Evolutionary conservation across 92 coral and sea anemone genomes (phyloP).

Genomic region (Epizoanthus ramosus): DNA sequence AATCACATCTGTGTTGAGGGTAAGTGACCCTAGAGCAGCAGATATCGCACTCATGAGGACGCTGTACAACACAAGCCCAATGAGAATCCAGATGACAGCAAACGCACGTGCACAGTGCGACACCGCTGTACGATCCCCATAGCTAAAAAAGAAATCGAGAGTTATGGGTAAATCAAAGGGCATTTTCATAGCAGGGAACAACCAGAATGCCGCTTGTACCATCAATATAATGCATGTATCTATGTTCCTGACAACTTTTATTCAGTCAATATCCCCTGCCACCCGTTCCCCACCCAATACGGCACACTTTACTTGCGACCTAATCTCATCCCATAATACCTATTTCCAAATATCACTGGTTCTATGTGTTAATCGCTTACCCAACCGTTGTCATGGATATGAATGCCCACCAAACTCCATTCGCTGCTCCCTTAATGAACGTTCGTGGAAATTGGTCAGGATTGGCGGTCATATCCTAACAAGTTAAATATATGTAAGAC

Average conservation of each 20-base stretch:
- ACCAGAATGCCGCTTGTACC: background rate
- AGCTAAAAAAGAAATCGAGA: slow-evolving; percentile 17
- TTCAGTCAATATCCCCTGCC: too few species aligned
- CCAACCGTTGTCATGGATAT: slow-evolving; percentile 71
- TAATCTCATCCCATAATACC: too few species aligned
- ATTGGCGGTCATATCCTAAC: slow-evolving; percentile 45
- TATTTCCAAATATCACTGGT: background rate
- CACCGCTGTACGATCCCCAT: slow-evolving; percentile 56
- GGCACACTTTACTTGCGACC: background rate
- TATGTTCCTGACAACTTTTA: too few species aligned
- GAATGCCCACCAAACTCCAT: slow-evolving; percentile 66
- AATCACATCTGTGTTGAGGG: slow-evolving; percentile 32
- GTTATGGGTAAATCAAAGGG: too few species aligned
- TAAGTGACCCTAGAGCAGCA: slow-evolving; percentile 38
- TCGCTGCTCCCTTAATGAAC: slow-evolving; percentile 40
- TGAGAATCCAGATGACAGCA: slow-evolving; percentile 51
- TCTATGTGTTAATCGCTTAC: slow-evolving; percentile 16
- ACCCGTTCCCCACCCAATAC: too few species aligned
- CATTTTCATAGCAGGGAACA: too few species aligned
- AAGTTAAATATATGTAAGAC: background rate
- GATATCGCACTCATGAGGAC: slow-evolving; percentile 55
- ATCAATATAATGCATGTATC: too few species aligned
- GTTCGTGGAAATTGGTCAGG: slow-evolving; percentile 45
- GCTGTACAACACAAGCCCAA: slow-evolving; percentile 43
- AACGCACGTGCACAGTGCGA: slow-evolving; percentile 44